phyloP scores from a whole-genome alignment of 2,797 vertebrate species.

The Onychomys torridus region DNA sequence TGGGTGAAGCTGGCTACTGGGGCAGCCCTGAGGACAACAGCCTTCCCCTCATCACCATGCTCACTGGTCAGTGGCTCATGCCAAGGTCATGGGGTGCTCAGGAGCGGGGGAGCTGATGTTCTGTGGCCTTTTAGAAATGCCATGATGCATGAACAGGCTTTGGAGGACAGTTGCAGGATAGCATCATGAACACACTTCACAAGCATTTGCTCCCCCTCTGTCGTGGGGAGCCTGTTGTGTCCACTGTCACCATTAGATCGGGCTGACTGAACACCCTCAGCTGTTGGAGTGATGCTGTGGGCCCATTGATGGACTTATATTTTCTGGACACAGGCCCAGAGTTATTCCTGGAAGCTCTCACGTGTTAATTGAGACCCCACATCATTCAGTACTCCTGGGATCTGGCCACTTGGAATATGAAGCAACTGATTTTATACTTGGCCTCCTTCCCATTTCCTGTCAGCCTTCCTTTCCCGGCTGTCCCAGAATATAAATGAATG shows the following conservation, averaged over 20 bases:
- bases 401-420: not conserved
- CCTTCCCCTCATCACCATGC: conserved; percentile 95
- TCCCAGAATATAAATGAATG: conserved; percentile 21
- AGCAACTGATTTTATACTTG: conserved; percentile 42
- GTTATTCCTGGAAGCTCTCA: conserved; percentile 10
- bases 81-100: fast-evolving
- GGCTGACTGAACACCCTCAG: not conserved
- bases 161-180: not conserved
- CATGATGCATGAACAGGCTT: not conserved
- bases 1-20: conserved; percentile 96
- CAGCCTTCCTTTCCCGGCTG: not conserved
- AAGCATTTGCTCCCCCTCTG: not conserved
- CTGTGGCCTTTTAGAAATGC: not conserved
- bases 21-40: conserved; percentile 91
- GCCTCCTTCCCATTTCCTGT: conserved; percentile 18
- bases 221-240: fast-evolving
- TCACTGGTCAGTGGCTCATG: conserved; percentile 90
- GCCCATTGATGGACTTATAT: not conserved
- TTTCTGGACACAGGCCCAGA: conserved; percentile 20
- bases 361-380: not conserved
- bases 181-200: not conserved
- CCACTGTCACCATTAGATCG: not conserved
- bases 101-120: not conserved
- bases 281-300: not conserved
- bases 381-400: not conserved